These are phyloP conservation scores for Neosilurus mollespiculum DNA, from an alignment of 2,797 vertebrate genomes.

Conservation along the genomic window DNA sequence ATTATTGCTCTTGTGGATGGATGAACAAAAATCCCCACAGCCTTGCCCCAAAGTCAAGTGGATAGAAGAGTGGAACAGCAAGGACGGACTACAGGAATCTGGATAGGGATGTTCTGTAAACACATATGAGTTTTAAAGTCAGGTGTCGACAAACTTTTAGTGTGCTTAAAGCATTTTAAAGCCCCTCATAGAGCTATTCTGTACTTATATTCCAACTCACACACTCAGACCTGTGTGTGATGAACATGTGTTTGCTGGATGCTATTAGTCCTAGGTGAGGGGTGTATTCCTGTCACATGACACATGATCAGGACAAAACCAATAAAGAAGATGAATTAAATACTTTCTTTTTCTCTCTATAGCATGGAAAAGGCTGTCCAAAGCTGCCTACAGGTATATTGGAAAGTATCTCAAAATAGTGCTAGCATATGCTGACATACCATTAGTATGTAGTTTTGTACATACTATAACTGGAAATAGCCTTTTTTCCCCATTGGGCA, in stretches of 20 bases:
- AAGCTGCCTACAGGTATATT: not conserved
- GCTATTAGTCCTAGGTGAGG: not conserved
- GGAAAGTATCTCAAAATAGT: not conserved
- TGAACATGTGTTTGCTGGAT: not conserved
- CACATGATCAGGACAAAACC: not conserved
- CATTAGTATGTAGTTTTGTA: not conserved
- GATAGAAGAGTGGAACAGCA: not conserved
- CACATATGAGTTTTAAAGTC: not conserved
- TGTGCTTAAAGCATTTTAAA: too few relatives aligned
- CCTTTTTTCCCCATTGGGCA: not conserved
- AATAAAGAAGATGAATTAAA: conserved; percentile 4
- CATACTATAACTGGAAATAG: not conserved
- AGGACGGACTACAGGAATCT: not conserved
- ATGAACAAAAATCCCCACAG: not conserved
- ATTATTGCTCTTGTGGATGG: not conserved
- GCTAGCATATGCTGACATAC: not conserved
- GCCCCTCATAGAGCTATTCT: too few relatives aligned
- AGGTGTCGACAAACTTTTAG: not conserved
- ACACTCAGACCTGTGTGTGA: not conserved
- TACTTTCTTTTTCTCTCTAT: conserved; percentile 2
- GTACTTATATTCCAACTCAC: not conserved
- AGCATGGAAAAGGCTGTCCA: not conserved
- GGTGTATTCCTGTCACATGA: not conserved
- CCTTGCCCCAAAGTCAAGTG: not conserved
- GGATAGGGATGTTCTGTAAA: not conserved